Evolutionary conservation across 1,140 invertebrate species (phyloP), one percentile per base, ranked within the genome.

Genomic region (Pogonomyrmex californicus): DNA sequence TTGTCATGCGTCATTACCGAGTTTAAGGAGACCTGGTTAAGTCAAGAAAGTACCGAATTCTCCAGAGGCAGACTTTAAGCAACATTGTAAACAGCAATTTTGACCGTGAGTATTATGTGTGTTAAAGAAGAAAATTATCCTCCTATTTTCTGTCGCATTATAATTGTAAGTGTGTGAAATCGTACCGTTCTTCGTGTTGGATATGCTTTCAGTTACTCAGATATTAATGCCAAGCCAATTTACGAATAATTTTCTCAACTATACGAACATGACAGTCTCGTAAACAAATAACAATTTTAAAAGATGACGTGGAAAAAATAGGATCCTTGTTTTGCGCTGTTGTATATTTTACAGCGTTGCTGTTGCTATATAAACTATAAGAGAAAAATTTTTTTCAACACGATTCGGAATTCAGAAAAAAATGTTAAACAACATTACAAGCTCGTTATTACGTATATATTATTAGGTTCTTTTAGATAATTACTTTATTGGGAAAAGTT

Each of bases 81-180:
- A 78, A 9, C 76, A 44, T 58, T 17, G 4, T 9, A 9, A 56
- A 41, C 23, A 41, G 12, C 56, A 2, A 2, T 36, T 44, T 36
- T 17, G 44, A 17, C n/a, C 3, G 79, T 83, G 44, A 83, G 79
- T 83, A 70, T 41, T n/a, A 14, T n/a, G 9, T 54, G 30, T 1
- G 12, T 9, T 17, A 9, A 49, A 49, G 47, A 38, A 14, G 2
- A 9, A n/a, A n/a, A 17, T 14, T 68, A 6, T 30, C 41, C 30
- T 41, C 23, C 23, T 5, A 54, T 23, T 14, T 41, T 41, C 7
- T 7, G 7, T 51, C 33, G 49, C 17, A 5, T 2, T 79, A 49
- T 60, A 9, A 56, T 54, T 77, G 4, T 12, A 56, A 23, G 17
- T 10, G 23, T 30, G 2, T 6, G 5, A 70, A 12, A 30, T 10